Evolutionary conservation across 1,140 invertebrate species (phyloP), one percentile per base, ranked within the genome.

Genomic region (Scaptomyza hsui): DNA sequence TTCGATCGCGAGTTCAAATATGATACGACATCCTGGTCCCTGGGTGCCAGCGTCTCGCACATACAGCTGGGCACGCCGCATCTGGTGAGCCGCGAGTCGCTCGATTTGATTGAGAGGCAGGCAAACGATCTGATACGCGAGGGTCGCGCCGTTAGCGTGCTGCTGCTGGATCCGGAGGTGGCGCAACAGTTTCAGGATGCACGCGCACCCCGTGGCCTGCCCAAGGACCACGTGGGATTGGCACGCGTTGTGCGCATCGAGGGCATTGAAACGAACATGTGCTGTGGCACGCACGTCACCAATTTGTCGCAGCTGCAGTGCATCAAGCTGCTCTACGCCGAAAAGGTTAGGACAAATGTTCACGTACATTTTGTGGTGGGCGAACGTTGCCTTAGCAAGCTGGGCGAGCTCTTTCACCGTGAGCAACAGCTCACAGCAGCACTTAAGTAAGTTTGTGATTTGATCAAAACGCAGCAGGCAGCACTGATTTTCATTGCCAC

Each of bases 241-340:
- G 94, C 96, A 4, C 91, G 96, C 52, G 94, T 97, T 4, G 93
- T 97, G n/a, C 94, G 93, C 32, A 96, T 96, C 61, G 92, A 93
- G 39, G 93, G 93, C 37, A 89, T 97, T 42, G 96, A 97, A 71
- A 93, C 93, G 32, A 96, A 96, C 80, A 94, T 97, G 93, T 97
- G 96, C 90, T 97, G 96, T 92, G 96, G 96, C 16, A 97, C 96
- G 0, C 96, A 97, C 92, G 95, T 97, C 1, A 93, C 93, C 2
- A 96, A 96, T 92, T 91, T 97, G 29, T 93, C 92, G 70, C 95
- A 97, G 86, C 91, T 97, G 42, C 96, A 97, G 93, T 93, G 94
- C 3, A 93, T 97, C 5, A 97, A 97, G 91, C 79, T 97, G 16
- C 71, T 96, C 1, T 92, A 94, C 48, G 89, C 92, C 1, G 96